These are phyloP conservation scores for Orchesella cincta DNA, from an alignment of 1,140 invertebrate genomes.

Conservation along the genomic window DNA sequence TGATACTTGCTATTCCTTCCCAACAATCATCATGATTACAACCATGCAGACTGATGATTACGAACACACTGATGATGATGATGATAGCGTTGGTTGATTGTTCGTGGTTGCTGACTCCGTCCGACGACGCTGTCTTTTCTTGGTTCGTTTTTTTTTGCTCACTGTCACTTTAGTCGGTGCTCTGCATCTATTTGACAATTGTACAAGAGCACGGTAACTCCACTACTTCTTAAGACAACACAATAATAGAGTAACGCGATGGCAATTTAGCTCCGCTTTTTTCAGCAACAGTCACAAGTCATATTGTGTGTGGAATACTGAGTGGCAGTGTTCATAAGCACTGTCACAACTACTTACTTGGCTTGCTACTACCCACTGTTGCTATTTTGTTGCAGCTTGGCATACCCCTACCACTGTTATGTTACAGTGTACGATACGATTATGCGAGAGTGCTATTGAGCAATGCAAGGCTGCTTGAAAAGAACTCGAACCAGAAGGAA, in stretches of 20 bases:
- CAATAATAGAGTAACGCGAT: background rate
- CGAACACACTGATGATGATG: no score
- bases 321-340: background rate
- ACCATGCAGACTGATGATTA: no score
- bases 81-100: background rate
- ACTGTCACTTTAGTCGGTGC: background rate
- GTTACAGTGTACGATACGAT: background rate
- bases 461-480: background rate
- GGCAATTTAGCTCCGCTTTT: no score
- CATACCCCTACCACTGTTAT: background rate
- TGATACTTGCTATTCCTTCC: no score
- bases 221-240: background rate
- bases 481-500: conserved; percentile 14
- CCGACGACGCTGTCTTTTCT: no score
- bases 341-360: conserved; percentile 3
- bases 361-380: conserved; percentile 12
- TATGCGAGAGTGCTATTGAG: background rate
- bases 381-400: conserved; percentile 22
- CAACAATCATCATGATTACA: background rate
- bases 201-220: no score
- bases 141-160: no score
- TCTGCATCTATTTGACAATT: no score
- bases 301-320: background rate
- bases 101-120: no score
- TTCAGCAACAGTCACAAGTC: conserved; percentile 22